phyloP scores from a whole-genome alignment of 2,113 vertebrate species.

The Neodontobutis hainanensis region DNA sequence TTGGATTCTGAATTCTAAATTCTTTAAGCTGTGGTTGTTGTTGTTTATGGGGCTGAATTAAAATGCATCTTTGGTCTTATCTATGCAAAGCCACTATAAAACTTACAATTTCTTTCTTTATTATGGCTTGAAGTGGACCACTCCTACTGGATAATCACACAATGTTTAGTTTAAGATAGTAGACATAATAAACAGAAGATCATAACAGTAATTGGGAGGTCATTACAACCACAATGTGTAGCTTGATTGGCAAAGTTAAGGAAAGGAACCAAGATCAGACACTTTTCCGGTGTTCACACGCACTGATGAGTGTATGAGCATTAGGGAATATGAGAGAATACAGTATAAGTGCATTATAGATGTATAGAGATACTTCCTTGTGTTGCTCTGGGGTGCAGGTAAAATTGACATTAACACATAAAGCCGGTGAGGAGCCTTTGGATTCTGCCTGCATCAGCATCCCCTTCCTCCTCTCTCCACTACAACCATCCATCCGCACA shows the following conservation, averaged over 20 bases:
- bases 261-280: too few relatives aligned
- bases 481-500: constrained; percentile 59
- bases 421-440: constrained; percentile 49
- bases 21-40: constrained; percentile 5
- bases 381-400: background rate
- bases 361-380: background rate
- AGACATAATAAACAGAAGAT: background rate
- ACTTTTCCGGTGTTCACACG: too few relatives aligned
- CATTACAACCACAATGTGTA: background rate
- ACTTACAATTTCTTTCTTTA: background rate
- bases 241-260: background rate
- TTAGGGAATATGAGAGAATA: background rate
- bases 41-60: background rate
- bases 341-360: too few relatives aligned
- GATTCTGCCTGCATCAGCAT: constrained; percentile 69
- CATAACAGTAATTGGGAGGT: background rate
- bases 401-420: constrained; percentile 49
- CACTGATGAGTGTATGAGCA: too few relatives aligned
- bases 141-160: too few relatives aligned
- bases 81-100: constrained; percentile 12
- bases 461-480: constrained; percentile 49
- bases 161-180: constrained; percentile 3
- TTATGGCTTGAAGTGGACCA: constrained; percentile 6
- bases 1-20: constrained; percentile 10
- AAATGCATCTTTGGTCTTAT: background rate